phyloP scores from a whole-genome alignment of 2,888 invertebrate species.

The Epistrophella euchroma region DNA sequence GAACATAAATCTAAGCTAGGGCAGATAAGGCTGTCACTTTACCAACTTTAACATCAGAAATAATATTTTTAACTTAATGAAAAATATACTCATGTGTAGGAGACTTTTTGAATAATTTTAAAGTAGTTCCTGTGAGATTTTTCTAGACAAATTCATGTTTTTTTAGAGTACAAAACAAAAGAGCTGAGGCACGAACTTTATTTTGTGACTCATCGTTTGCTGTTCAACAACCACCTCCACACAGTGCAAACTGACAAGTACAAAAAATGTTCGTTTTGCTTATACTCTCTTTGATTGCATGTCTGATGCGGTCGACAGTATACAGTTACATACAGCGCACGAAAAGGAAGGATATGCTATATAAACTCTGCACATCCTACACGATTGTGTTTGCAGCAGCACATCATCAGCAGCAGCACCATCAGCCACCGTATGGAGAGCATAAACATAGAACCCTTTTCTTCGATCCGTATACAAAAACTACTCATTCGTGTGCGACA shows the following conservation, averaged over 20 bases:
- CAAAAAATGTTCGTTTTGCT: conserved; percentile 43
- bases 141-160: conserved; percentile 2
- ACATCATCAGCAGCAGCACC: neutral
- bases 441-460: conserved; percentile 35
- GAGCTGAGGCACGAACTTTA: conserved; percentile 23
- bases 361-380: conserved; percentile 62
- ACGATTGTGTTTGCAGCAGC: conserved; percentile 50
- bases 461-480: neutral
- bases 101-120: neutral
- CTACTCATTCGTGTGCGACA: conserved; percentile 72
- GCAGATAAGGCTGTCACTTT: too few relatives aligned
- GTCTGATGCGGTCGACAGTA: conserved; percentile 49
- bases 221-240: conserved; percentile 44
- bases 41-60: neutral
- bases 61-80: neutral
- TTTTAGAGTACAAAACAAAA: conserved; percentile 21
- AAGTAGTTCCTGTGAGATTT: neutral
- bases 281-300: conserved; percentile 64
- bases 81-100: neutral
- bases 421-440: conserved; percentile 38
- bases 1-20: too few relatives aligned
- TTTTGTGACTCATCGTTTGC: conserved; percentile 35
- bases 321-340: conserved; percentile 62
- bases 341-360: conserved; percentile 57
- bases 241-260: conserved; percentile 42